Evolutionary conservation across 2,113 vertebrate species (phyloP), one percentile per base, ranked within the genome.

Genomic region (Bettongia penicillata): DNA sequence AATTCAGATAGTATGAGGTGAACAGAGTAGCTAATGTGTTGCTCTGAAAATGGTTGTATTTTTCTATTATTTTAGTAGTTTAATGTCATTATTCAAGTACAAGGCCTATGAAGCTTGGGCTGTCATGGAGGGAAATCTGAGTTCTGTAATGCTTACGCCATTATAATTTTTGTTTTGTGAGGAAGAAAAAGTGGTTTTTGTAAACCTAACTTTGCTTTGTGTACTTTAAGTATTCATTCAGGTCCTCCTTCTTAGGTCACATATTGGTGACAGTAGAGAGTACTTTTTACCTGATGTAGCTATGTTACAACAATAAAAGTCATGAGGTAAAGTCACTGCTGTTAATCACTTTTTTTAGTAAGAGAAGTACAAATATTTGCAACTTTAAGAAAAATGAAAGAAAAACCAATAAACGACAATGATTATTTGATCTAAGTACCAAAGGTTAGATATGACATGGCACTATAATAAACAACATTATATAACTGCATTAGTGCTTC

Each of bases 301-400:
- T 97, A 24, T 94, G 52, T 92, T 61, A 53, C 94, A 92, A 93
- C 93, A 98, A 97, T 98, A 96, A 97, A 98, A 92, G 25, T 84
- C 51, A 3, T 90, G 48, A 89, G 89, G 94, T 31, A 0, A 0
- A 49, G 10, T 90, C 91, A 91, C 19, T 97, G 94, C 91, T 92
- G 94, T 51, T 50, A n/a, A 23, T 28, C 9, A 24, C 48, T 94
- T 93, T 90, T 93, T 91, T 43, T 37, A 95, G 24, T 96, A n/a
- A 68, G 55, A 95, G 43, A 47, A 93, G 2, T 37, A 26, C 49
- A 51, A 52, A 26, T 51, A 19, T 16, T 3, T 90, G 5, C 2
- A 37, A 53, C 48, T 31, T 77, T 6, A 25, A 50, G 3, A 11
- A 48, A 48, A 48, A 48, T 48, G n/a, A 48, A 48, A 48, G 48